Conservation (phyloP, 2,888 invertebrate species). For the Nebria brevicollis region DNA sequence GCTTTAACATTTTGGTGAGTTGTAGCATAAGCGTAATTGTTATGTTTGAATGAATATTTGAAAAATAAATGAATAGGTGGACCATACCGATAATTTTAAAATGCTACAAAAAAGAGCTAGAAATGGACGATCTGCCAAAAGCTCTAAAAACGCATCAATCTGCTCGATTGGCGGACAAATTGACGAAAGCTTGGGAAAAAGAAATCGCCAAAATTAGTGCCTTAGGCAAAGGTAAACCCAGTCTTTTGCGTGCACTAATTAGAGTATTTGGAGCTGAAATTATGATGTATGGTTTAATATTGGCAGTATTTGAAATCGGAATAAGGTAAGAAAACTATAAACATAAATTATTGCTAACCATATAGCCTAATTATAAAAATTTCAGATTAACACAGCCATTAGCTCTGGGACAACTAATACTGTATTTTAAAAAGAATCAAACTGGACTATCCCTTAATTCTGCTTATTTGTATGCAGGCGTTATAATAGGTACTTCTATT, state of each 20-base stretch:
- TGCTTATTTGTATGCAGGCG: conserved; percentile 75
- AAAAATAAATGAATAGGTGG: conserved; percentile 67
- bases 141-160: conserved; percentile 77
- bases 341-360: not conserved
- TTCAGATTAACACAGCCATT: conserved; percentile 54
- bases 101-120: conserved; percentile 74
- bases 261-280: conserved; percentile 72
- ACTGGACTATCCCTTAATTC: conserved; percentile 64
- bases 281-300: conserved; percentile 70
- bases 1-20: conserved; percentile 75
- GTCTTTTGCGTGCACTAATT: conserved; percentile 68
- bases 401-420: conserved; percentile 73
- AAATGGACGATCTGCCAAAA: conserved; percentile 72
- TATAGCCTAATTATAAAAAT: not conserved
- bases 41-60: not conserved
- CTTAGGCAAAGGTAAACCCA: conserved; percentile 65
- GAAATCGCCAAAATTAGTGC: conserved; percentile 64
- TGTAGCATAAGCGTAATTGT: not conserved
- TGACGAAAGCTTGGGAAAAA: conserved; percentile 71
- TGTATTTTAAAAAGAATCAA: conserved; percentile 70
- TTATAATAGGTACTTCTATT: conserved; percentile 69
- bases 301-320: conserved; percentile 72
- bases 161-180: conserved; percentile 70
- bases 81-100: conserved; percentile 74
- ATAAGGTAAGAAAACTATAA: conserved; percentile 62